Evolutionary conservation across 1,140 invertebrate genomes (phyloP), one percentile per base, ranked within the genome.

Genomic region (Vollenhovia emeryi): DNA sequence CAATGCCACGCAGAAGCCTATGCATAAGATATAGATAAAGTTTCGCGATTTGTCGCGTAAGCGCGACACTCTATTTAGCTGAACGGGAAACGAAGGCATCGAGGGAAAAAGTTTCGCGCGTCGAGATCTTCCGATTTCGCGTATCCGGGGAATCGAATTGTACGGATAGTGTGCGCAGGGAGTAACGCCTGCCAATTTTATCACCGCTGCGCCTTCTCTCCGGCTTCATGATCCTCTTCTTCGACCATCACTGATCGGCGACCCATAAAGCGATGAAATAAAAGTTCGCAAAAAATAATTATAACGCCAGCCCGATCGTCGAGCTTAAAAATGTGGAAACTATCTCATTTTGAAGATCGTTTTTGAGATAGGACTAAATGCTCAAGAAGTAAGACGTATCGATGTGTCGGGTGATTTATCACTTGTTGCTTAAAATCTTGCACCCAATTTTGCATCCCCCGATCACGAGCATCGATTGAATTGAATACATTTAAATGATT

Each of bases 391-490:
- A 8, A 79, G 30, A 79, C 33, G 8, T 27, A 8, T 21, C 5
- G 9, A 7, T 11, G 18, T 48, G 3, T 40, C 15, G 18, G 7
- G 3, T 40, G 4, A 79, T 50, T 68, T 52, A 9, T 79, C 60
- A 80, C 50, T 80, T 80, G 64, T 80, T 80, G 64, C 64, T 79
- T 68, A 40, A 55, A n/a, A n/a, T n/a, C n/a, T n/a, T n/a, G n/a
- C 27, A 21, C n/a, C 11, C 9, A 40, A 78, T 40, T 18, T 40
- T 24, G n/a, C 7, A 27, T 40, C 40, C 7, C n/a, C 1, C 33
- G 30, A 30, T 80, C 6, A 55, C 9, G 30, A 24, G n/a, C n/a
- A n/a, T n/a, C n/a, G n/a, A 52, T 52, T 52, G 13, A 50, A 24
- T 50, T 36, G 30, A 27, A 52, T 24, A 15, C 11, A 45, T 24